Base-by-base conservation (phyloP, 2,797 vertebrate species). In the Petrocephalus schoutedeni region DNA sequence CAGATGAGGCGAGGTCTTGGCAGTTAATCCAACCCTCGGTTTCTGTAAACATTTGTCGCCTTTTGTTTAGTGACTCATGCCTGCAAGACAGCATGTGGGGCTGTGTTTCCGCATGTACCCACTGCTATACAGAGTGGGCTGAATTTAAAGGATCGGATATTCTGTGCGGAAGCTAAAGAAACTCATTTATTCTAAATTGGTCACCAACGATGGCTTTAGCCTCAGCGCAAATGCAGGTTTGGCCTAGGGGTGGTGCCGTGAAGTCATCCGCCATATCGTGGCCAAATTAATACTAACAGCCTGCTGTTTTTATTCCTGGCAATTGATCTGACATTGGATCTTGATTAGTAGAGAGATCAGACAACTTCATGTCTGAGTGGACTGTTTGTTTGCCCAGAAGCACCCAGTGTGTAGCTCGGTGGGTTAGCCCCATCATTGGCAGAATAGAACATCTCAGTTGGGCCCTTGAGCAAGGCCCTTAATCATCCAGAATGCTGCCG, bases 131-230 rank as follows among this genome's bases (percentile, higher is more conserved):
- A 83, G 54, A 74, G 61, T 21, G 56, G 14, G 12, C 12, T n/a
- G 16, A 82, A 74, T 89, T 91, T 89, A 90, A 89, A 89, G 87
- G 90, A 88, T 77, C 32, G 28, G 86, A 58, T 90, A 89, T 88
- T 51, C 23, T 83, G 85, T 87, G 85, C 32, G 9, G 89, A 92
- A 90, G 88, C 82, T 51, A 88, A 5, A 19, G 87, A 86, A 89
- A 59, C 91, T 93, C 89, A 56, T 94, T 94, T 90, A 93, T 93
- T 90, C 91, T 93, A 93, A 56, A 95, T 95, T 93, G 87, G 86
- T 89, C 89, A 89, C 90, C 93, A 93, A 93, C 90, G 90, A 92
- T 91, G 90, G 91, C 89, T 91, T 94, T 92, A 91, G 90, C 87
- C 87, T 87, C 32, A 86, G 88, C 90, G 87, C 41, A 88, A 87